Evolutionary conservation across 2,797 vertebrate species (phyloP).

Genomic region (Percopsis omiscomaycus): DNA sequence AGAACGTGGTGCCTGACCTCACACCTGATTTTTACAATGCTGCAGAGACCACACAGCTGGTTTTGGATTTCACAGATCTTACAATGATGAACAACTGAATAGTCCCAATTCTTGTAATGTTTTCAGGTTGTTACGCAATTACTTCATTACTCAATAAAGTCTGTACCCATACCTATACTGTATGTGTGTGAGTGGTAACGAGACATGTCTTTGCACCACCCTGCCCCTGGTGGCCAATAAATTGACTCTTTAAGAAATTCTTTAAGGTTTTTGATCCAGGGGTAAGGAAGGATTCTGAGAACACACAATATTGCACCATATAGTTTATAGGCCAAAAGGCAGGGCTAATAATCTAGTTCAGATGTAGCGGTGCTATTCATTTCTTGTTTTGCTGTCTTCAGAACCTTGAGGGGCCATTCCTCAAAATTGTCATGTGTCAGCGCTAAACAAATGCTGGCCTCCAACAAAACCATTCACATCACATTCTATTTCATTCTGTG

Average conservation of each 20-base stretch:
- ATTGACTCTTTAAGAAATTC: background rate
- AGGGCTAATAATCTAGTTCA: background rate
- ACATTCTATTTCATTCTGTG: slow-evolving; percentile 2
- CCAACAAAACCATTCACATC: background rate
- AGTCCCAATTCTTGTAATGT: slow-evolving; percentile 22
- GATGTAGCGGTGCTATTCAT: background rate
- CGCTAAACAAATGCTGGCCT: slow-evolving; percentile 4
- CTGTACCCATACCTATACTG: background rate
- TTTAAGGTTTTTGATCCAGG: background rate
- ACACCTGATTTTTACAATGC: slow-evolving; percentile 23
- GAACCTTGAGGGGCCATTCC: background rate
- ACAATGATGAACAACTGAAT: slow-evolving; percentile 11
- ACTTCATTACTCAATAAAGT: slow-evolving; percentile 1
- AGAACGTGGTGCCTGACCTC: slow-evolving; percentile 16
- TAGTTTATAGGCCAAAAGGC: background rate
- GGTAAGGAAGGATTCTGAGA: background rate
- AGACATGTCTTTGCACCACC: background rate
- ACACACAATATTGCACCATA: background rate
- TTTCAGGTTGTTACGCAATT: slow-evolving; percentile 21
- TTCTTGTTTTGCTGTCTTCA: background rate
- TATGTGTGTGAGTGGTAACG: too few species aligned
- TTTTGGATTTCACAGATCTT: slow-evolving; percentile 14
- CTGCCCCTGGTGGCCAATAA: background rate
- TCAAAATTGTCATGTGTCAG: slow-evolving; percentile 1
- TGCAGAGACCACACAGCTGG: slow-evolving; percentile 17